Base-by-base conservation (phyloP, 2,888 invertebrate genomes). In the Schizaphis graminum region DNA sequence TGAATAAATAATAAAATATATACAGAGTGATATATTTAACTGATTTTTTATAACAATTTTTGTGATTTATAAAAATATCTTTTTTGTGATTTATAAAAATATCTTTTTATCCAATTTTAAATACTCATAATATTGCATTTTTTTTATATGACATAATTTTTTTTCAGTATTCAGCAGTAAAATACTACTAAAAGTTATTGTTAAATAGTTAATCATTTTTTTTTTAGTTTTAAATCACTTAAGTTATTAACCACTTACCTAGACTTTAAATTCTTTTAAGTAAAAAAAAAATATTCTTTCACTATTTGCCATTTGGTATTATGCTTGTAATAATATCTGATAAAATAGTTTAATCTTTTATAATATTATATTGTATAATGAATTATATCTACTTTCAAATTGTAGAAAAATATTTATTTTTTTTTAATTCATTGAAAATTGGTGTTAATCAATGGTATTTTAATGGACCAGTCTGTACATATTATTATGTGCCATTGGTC, bases 11-110 rank as follows among this genome's bases (percentile, higher is more conserved):
- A 77, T 35, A 35, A 67, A 21, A 77, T 35, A 7, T 35, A 77
- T 77, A 77, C 77, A 77, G 77, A 77, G 77, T 77, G 77, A 77
- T 77, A 77, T 77, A 35, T 77, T 35, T 35, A 77, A 77, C 35
- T 21, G 35, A 77, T 77, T 77, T n/a, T n/a, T 67, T 13, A n/a
- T 2, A 67, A 35, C 13, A 67, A n/a, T n/a, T n/a, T n/a, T n/a
- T n/a, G n/a, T n/a, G n/a, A n/a, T n/a, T n/a, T n/a, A n/a, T n/a
- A n/a, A n/a, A n/a, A n/a, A n/a, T n/a, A n/a, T n/a, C n/a, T 44
- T 44, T 44, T 35, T 13, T 35, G 21, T 35, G 21, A 77, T 77
- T 77, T 77, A 77, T 77, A 77, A 77, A 35, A 67, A 21, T 35
- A 24, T 35, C 7, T 77, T 77, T 77, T 35, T 77, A 77, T 35